Conservation (phyloP, 2,888 invertebrate genomes). For the Cosmia pyralina region DNA sequence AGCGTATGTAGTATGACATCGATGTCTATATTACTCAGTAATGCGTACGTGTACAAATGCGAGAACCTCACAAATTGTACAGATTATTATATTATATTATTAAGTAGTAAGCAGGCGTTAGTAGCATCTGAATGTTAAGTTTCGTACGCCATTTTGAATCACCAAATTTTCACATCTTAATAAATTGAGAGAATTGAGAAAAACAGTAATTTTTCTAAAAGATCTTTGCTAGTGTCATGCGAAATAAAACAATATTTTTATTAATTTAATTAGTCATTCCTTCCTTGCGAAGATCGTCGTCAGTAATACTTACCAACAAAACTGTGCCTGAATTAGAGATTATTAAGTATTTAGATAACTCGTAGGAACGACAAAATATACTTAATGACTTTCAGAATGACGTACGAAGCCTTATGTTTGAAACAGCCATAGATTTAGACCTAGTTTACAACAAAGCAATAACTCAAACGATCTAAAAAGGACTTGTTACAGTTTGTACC, state of each 20-base stretch:
- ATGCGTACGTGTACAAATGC: conserved; percentile 45
- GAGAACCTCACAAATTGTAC: conserved; percentile 47
- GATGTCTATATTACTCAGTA: conserved; percentile 35
- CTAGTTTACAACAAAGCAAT: background rate
- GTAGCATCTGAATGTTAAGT: background rate
- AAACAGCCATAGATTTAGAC: conserved; percentile 39
- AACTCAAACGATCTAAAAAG: background rate
- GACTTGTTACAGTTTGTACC: background rate
- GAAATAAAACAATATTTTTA: background rate
- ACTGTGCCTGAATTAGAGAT: background rate
- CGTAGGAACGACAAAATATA: background rate
- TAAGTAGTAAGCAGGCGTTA: conserved; percentile 12
- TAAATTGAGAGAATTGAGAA: background rate
- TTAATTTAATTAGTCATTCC: no score
- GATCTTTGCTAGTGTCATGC: background rate
- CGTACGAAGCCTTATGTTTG: conserved; percentile 19
- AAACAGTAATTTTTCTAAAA: background rate
- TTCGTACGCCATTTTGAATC: conserved; percentile 21
- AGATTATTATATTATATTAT: conserved; percentile 31
- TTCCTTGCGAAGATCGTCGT: no score
- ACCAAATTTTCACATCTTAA: background rate
- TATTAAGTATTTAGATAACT: background rate
- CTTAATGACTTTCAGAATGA: conserved; percentile 1
- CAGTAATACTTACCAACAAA: background rate
- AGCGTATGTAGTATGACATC: conserved; percentile 1